These are phyloP conservation scores for mouse (Mus musculus) DNA, from an alignment of 2,113 vertebrate genomes.

Conservation along the genomic window GRCm39 chr3:101768501-101769000, in stretches of 20 bases:
- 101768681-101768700: background rate
- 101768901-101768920: background rate
- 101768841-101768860: background rate
- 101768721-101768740: background rate
- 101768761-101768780: background rate
- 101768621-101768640: background rate
- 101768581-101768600: background rate
- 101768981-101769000: background rate
- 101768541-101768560: background rate
- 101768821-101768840: background rate
- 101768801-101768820: background rate
- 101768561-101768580: too few relatives aligned
- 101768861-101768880: background rate
- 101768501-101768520: background rate
- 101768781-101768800: background rate
- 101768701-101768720: background rate
- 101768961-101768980: background rate
- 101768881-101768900: background rate
- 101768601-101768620: fast-evolving
- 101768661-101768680: background rate
- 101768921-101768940: too few relatives aligned
- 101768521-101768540: background rate
- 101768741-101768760: background rate
- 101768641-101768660: background rate
- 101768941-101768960: background rate